Evolutionary conservation across 2,888 invertebrate species (phyloP), one percentile per base, ranked within the genome.

Genomic region (Leptopterna dolabrata): DNA sequence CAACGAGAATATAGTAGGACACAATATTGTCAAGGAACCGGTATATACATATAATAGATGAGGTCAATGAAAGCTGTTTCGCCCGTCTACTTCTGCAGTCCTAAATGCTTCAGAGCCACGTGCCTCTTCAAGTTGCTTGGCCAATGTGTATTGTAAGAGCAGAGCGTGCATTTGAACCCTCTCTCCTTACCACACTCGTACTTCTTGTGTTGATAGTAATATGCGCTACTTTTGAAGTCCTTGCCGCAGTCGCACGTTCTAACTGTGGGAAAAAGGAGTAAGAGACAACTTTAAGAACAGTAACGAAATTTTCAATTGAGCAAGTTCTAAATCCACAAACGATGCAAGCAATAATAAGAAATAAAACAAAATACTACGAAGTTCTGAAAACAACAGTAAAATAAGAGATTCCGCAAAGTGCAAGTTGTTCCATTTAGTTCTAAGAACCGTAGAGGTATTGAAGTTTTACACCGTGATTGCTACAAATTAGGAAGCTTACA

Each of bases 141-240:
- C 30, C 80, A 84, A 1, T 86, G 70, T 41, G 78, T 80, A 29
- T 80, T 80, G 76, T 88, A 88, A 24, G 51, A 55, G 78, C 88
- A 88, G 13, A 71, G 85, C 11, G 36, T 9, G 27, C 88, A 88
- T 16, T 13, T 29, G 47, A 87, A 88, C 13, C 29, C 29, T 81
- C 87, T 70, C 87, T 63, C 63, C 24, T 63, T 89, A 14, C 89
- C 89, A 41, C 89, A 90, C 27, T 90, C 88, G 41, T 86, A 85
- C 55, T 89, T 89, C 80, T 92, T 91, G 88, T 92, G 92, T 30
- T 92, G 91, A 76, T 88, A 87, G 16, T 88, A 86, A 41, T 76
- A 55, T 9, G 30, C 71, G 55, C 70, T 89, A 89, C 88, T 89
- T 16, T 80, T 80, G 51, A 43, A 80, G 27, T 43, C 41, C 80